phyloP scores from a whole-genome alignment of 2,113 vertebrate species.

The Coturnix japonica region DNA sequence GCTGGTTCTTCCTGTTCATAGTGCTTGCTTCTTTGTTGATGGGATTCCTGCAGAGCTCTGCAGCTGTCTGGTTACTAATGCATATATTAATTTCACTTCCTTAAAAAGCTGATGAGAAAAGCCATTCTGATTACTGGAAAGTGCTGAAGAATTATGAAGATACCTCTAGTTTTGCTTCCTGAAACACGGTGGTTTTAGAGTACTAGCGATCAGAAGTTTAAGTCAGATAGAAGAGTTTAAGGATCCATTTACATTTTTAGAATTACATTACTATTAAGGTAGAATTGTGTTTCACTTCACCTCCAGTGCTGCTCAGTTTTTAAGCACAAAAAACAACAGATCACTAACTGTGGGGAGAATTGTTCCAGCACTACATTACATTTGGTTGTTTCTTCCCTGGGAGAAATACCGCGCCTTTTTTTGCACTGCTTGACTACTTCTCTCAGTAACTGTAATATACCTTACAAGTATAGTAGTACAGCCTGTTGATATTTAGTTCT shows the following conservation, averaged over 20 bases:
- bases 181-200: neutral
- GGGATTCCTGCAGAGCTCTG: slow-evolving; percentile 68
- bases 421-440: neutral
- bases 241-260: slow-evolving; percentile 3
- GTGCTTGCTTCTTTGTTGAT: slow-evolving; percentile 52
- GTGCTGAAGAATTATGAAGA: neutral
- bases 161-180: neutral
- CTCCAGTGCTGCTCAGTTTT: slow-evolving; percentile 1
- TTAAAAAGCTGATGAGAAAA: slow-evolving; percentile 40
- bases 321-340: slow-evolving; percentile 34
- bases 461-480: neutral
- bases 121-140: neutral
- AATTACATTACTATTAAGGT: neutral
- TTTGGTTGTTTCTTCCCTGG: neutral
- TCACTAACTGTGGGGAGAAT: slow-evolving; percentile 35
- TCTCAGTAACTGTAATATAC: neutral
- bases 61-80: slow-evolving; percentile 55
- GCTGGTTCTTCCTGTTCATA: slow-evolving; percentile 35
- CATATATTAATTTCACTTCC: slow-evolving; percentile 58
- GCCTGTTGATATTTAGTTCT: neutral
- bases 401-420: neutral
- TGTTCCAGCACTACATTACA: neutral
- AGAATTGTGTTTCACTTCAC: slow-evolving; percentile 3
- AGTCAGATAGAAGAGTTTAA: neutral
- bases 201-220: neutral